Base-by-base conservation (phyloP, 2,888 invertebrate species). In the Scaptomyza cyrtandrae region DNA sequence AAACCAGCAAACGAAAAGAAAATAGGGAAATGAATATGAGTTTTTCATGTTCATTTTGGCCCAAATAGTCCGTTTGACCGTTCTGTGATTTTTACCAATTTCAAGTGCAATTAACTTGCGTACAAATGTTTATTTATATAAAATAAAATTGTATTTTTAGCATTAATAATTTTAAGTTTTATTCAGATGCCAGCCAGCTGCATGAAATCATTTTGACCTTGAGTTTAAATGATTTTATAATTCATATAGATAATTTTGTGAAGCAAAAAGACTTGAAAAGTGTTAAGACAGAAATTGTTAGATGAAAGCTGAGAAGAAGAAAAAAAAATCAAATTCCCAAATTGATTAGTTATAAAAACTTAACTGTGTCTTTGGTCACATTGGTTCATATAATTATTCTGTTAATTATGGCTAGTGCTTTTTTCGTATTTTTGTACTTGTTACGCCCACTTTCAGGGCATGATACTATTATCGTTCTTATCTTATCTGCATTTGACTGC, bases 191-290 rank as follows among this genome's bases (percentile, higher is more conserved):
- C 75, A 72, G 68, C 75, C 75, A 72, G 62, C 43, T 68, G 71
- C 44, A 80, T 86, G 81, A 81, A 86, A 74, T 81, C 85, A 80
- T 35, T 19, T 10, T 60, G 67, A 64, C 82, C 82, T 85, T 83
- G 76, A 81, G 57, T 64, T 65, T 29, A 39, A 71, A 43, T 61
- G 44, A 48, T 65, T 71, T 14, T 24, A 24, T 5, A 5, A 24
- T 4, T 24, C 1, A 24, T 2, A 24, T 24, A 2, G 24, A 24
- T 3, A 24, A 24, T 4, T 24, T 24, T 45, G 29, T 7, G 13
- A 41, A 5, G 13, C 16, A 27, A 35, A 27, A 4, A 13, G 16
- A 27, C 24, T n/a, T n/a, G n/a, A n/a, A n/a, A n/a, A n/a, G n/a
- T n/a, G n/a, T n/a, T n/a, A n/a, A n/a, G 16, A 27, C 24, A 27